Base-by-base conservation (phyloP, 2,113 vertebrate genomes). In the Bombycilla garrulus region DNA sequence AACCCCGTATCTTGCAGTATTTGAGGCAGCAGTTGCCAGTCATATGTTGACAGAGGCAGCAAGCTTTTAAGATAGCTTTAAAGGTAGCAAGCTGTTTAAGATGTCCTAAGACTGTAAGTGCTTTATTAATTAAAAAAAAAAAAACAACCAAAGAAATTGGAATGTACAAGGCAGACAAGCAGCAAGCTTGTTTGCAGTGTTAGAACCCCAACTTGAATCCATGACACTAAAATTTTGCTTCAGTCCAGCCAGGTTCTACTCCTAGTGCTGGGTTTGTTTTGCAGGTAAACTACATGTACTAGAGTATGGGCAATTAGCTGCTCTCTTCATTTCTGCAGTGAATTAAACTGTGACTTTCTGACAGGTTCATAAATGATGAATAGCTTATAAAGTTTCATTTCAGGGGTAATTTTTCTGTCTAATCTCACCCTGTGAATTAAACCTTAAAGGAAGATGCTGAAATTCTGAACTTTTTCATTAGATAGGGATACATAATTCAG, bases 401-500 rank as follows among this genome's bases (percentile, higher is more conserved):
- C 28, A 54, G 36, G 38, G 38, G 12, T 66, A 66, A 77, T 89
- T 89, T 42, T 93, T 80, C 74, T 78, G 33, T 66, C 76, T 92
- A 90, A 90, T 78, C 29, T 83, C 38, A 82, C 58, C 25, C 33
- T 3, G 10, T 88, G 80, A 93, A 87, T 83, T 90, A 83, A 91
- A 94, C 40, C 45, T 92, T 67, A 78, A 38, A 48, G 44, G 72
- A 81, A 84, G 58, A 50, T 56, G 77, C 23, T 73, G 56, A 67
- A 88, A 88, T 88, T 78, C 36, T 48, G 56, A 72, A n/a, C 26
- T 57, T 90, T 90, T 86, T 94, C 44, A 50, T 94, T 74, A 96
- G 17, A 35, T 7, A 80, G 29, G 23, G 69, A 81, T 74, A 67
- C 19, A 73, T 90, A 93, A 92, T 86, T 93, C 54, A 86, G 33